Evolutionary conservation across 2,888 invertebrate species (phyloP), one percentile per base, ranked within the genome.

Genomic region (Sipha maydis): DNA sequence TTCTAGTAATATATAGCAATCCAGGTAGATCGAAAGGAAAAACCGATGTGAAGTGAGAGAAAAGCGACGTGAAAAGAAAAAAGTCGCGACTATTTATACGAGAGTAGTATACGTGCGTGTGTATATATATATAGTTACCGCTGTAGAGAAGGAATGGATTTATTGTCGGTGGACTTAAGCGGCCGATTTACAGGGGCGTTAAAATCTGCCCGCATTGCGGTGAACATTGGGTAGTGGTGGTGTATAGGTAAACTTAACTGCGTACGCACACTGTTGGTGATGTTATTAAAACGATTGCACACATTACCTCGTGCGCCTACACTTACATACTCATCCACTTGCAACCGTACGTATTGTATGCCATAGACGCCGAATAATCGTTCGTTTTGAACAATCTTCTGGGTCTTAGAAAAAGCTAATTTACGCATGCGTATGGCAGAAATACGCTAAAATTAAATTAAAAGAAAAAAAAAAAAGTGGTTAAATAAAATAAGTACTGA

Each of bases 131-230:
- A 71, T 48, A 48, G 71, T 14, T 1, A 25, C 25, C 31, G 19
- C 48, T 17, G 11, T 69, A 14, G 28, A 61, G 56, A 61, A 17
- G 56, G 79, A 73, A 54, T 54, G 71, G 80, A 88, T 88, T 88
- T 88, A 88, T 80, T 17, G 86, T 31, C 19, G 28, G 73, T 61
- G 75, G 73, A 88, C 75, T 86, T 80, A 61, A 79, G 86, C 86
- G 80, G 80, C 80, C 85, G 78, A 85, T 85, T 85, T 88, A 80
- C 88, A 82, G 82, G 28, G 82, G 86, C 80, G 86, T 82, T 82
- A 76, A 82, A 82, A 88, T 82, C 88, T n/a, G 82, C 88, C 88
- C 88, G 88, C 88, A 88, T 82, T 88, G 88, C 88, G 82, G 88
- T 88, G 82, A 82, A 88, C 73, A 28, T 56, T 25, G 61, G 19